Evolutionary conservation across 2,797 vertebrate species (phyloP).

Genomic region (Esox lucius): DNA sequence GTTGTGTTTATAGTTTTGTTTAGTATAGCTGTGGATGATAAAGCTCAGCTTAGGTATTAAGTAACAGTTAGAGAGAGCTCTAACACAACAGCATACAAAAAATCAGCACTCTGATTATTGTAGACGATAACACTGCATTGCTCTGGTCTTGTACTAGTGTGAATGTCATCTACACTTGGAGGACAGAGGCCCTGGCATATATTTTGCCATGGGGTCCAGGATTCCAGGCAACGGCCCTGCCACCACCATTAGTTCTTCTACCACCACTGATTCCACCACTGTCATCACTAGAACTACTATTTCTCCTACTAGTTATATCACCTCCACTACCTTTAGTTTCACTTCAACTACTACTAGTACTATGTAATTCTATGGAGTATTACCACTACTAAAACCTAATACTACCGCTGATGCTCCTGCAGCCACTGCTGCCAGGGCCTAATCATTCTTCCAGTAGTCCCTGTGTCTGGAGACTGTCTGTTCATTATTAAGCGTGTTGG

Average conservation of each 20-base stretch:
- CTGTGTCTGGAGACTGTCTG: conserved; percentile 2
- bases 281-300: not conserved
- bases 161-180: too few species aligned
- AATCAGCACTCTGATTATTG: too few species aligned
- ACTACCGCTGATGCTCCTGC: not conserved
- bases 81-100: too few species aligned
- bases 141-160: too few species aligned
- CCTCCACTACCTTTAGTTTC: not conserved
- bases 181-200: too few species aligned
- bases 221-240: not conserved
- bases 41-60: too few species aligned
- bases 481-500: conserved; percentile 29
- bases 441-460: not conserved
- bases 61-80: too few species aligned
- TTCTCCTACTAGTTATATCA: not conserved
- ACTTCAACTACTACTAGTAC: not conserved
- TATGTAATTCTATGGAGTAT: not conserved
- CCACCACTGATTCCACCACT: not conserved
- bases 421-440: not conserved
- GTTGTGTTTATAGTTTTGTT: too few species aligned
- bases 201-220: too few species aligned
- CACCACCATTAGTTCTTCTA: not conserved
- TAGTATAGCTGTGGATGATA: too few species aligned
- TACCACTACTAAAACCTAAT: not conserved
- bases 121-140: too few species aligned